Base-by-base conservation (phyloP, 2,888 invertebrate genomes). In the Lasioglossum calceatum region DNA sequence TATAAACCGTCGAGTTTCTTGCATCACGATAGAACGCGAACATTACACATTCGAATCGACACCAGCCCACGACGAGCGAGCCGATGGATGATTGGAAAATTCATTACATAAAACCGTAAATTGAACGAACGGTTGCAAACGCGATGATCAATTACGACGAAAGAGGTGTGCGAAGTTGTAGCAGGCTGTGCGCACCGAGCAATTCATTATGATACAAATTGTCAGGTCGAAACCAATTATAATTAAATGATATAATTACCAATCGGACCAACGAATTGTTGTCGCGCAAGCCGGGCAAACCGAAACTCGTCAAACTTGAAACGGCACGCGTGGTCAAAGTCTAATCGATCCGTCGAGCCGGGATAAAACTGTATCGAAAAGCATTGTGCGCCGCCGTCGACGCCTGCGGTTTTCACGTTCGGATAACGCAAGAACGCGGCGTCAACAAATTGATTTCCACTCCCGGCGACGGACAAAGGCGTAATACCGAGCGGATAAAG, bases 401-500 rank as follows among this genome's bases (percentile, higher is more conserved):
- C n/a, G n/a, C n/a, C n/a, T 23, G 42, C 19, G 42, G 12, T 27
- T 47, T 67, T 67, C 23, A 67, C 36, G 36, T 67, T 67, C 27
- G 44, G 23, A 73, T 44, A 72, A 80, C 75, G 54, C 73, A 67
- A 82, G 76, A 79, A 77, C 76, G 70, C 77, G 79, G 19, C 75
- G 80, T n/a, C 70, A 72, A 72, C 80, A 78, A 82, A 82, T 85
- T 78, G 71, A 82, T 82, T 79, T 82, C 81, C 74, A 81, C 74
- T n/a, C n/a, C 54, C 54, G 27, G 10, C 58, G 42, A n/a, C 61
- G 79, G 54, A 75, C 81, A 80, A 78, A 82, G 58, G 72, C 64
- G 79, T 78, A 82, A 85, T 80, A 74, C 36, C 14, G 42, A 23
- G 36, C 67, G 70, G 73, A 42, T 81, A 82, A 79, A 64, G 75